Base-by-base conservation (phyloP, 2,888 invertebrate species). In the Sphecodes monilicornis region DNA sequence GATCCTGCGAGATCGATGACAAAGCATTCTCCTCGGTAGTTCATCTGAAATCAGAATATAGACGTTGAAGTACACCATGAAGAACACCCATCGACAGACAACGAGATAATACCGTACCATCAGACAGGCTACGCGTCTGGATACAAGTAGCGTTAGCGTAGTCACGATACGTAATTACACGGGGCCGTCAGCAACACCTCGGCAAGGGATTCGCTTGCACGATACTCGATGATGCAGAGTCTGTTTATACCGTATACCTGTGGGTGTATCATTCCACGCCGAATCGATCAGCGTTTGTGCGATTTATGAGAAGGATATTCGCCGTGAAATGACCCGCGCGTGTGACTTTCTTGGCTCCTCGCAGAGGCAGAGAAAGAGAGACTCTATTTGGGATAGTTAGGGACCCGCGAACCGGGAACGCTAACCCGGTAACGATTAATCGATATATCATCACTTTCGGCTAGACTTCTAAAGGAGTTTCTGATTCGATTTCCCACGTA, bases 401-500 rank as follows among this genome's bases (percentile, higher is more conserved):
- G 22, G 18, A 22, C 36, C 22, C 66, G 66, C 36, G 66, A 36
- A 66, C 36, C 26, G 22, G 36, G 22, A 1, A 36, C 66, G 32
- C 18, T 32, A n/a, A n/a, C n/a, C n/a, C n/a, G n/a, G 36, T 29
- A 60, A 66, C 32, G 11, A 66, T 32, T 66, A 36, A 66, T n/a
- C 54, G n/a, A 54, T 54, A 54, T 22, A 36, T 66, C 36, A 36
- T 32, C 66, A 54, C 54, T 54, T n/a, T 54, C 60, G 60, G 60
- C 29, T 29, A 60, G 29, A 46, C 36, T 43, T 78, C 16, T 57
- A 60, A 82, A 89, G 78, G 57, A 82, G 88, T 60, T 60, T 60
- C 76, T 90, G 84, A 86, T 90, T 86, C 86, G 83, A 89, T 89
- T 88, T 90, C 86, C 86, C 83, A 87, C 90, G 82, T 94, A 96